Percentiles rank a stretch among this genome's conserved stretches.
phyloP scores from a whole-genome alignment of 2,113 vertebrate genomes.

The Maccullochella peelii region DNA sequence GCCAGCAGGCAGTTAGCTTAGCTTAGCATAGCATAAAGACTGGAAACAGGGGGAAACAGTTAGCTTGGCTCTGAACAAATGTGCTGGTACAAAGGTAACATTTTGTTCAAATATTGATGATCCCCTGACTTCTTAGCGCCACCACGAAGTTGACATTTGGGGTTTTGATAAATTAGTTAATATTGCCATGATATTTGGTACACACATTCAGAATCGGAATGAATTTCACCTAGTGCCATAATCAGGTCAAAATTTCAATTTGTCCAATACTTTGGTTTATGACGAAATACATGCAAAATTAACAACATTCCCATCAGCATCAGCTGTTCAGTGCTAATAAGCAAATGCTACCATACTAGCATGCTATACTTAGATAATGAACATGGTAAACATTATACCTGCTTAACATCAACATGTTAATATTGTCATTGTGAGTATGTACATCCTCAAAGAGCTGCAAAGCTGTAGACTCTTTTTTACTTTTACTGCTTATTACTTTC shows the following conservation, averaged over 20 bases:
- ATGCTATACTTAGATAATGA: background rate
- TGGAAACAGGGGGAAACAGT: background rate
- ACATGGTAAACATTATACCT: background rate
- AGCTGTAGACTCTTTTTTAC: too few species aligned
- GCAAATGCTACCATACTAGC: background rate
- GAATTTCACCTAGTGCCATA: too few species aligned
- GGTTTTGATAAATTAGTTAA: background rate
- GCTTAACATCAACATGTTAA: too few species aligned
- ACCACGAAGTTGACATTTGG: background rate
- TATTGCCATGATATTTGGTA: background rate
- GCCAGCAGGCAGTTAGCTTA: background rate
- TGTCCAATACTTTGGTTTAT: background rate
- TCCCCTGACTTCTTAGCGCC: background rate
- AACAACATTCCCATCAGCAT: background rate
- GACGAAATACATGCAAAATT: background rate
- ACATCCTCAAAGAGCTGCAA: background rate
- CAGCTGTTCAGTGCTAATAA: background rate
- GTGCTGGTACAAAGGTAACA: background rate
- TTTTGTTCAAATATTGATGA: background rate
- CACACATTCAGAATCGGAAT: background rate
- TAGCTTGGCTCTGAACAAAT: background rate
- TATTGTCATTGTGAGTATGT: too few species aligned
- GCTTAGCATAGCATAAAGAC: background rate
- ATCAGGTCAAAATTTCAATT: background rate
- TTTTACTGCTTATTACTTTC: too few species aligned